Evolutionary conservation across 2,113 vertebrate species (phyloP).

Genomic region (Corapipo altera): DNA sequence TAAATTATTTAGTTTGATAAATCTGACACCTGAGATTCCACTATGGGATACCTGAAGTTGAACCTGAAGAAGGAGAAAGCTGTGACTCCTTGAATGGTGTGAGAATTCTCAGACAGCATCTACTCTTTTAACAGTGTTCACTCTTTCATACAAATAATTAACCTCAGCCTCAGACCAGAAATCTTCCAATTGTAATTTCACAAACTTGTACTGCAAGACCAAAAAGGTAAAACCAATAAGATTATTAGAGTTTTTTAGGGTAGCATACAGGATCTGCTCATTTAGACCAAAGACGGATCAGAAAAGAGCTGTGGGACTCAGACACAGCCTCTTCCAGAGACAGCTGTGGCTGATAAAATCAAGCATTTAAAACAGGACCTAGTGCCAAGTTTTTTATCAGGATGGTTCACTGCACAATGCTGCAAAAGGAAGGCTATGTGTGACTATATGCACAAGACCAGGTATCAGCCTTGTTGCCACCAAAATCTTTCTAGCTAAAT

Average conservation of each 20-base stretch:
- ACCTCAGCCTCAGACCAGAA: background rate
- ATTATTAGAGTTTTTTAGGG: background rate
- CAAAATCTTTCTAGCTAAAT: background rate
- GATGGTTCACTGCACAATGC: background rate
- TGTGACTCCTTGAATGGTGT: background rate
- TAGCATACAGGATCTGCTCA: fast-evolving
- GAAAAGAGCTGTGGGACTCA: background rate
- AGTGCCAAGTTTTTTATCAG: background rate
- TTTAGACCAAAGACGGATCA: background rate
- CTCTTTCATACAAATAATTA: background rate
- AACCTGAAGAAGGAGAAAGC: background rate
- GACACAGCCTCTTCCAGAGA: background rate
- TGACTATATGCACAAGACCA: background rate
- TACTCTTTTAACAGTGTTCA: background rate
- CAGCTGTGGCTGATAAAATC: background rate
- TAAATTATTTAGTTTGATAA: background rate
- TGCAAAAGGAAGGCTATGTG: background rate
- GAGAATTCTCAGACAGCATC: background rate
- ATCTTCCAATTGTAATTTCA: background rate
- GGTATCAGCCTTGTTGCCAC: background rate
- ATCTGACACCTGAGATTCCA: background rate
- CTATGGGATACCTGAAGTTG: too few species aligned
- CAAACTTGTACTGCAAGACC: background rate
- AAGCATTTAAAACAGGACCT: background rate
- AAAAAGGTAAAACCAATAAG: background rate